phyloP scores from a whole-genome alignment of 64 coral and sea anemone species.

The Stylophora pistillata region DNA sequence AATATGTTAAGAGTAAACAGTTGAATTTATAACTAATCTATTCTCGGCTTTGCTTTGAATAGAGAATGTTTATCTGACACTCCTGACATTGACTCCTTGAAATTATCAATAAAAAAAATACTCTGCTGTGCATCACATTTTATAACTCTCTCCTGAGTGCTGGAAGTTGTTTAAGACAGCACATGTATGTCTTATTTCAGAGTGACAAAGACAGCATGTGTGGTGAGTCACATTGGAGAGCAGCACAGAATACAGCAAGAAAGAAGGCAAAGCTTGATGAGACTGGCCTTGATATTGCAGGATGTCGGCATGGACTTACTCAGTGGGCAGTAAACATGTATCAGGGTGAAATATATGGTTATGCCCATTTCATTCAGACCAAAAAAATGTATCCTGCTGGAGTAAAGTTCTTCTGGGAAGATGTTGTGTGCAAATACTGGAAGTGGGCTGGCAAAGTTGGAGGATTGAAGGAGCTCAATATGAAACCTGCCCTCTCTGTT shows the following conservation, averaged over 20 bases:
- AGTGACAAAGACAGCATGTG: background rate
- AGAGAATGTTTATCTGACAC: too few relatives aligned
- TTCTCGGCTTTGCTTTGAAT: too few relatives aligned
- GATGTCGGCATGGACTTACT: background rate
- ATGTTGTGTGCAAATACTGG: constrained; percentile 72
- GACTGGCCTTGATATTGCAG: background rate
- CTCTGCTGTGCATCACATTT: too few relatives aligned
- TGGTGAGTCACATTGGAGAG: background rate
- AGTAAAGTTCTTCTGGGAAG: constrained; percentile 51
- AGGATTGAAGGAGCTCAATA: background rate
- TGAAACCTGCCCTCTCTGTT: constrained; percentile 67
- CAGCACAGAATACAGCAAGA: background rate
- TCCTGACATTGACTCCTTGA: too few relatives aligned
- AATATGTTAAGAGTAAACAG: too few relatives aligned
- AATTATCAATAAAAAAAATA: too few relatives aligned
- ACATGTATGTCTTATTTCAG: too few relatives aligned
- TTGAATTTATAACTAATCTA: too few relatives aligned
- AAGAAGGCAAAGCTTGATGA: background rate
- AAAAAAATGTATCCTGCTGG: background rate
- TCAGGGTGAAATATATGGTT: constrained; percentile 23
- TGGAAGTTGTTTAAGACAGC: too few relatives aligned
- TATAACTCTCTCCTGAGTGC: too few relatives aligned
- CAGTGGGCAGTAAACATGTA: too few relatives aligned
- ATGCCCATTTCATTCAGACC: background rate
- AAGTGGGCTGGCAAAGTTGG: constrained; percentile 42